These are phyloP conservation scores for Hetaerina titia DNA, from an alignment of 2,888 invertebrate species.

Conservation along the genomic window DNA sequence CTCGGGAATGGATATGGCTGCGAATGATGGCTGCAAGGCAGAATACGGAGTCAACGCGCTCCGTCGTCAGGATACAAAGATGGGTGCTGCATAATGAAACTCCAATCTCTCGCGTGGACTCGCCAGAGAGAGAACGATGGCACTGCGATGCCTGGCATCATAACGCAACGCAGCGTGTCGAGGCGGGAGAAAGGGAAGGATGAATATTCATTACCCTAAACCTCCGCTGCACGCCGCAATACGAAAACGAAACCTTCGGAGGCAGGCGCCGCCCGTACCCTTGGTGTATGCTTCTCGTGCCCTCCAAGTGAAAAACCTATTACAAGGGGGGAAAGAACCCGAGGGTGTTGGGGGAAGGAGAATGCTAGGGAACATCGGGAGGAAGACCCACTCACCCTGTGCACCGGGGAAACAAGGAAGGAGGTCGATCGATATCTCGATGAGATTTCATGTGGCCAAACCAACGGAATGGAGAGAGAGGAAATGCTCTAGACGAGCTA, in stretches of 20 bases:
- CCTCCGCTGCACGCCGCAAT: background rate
- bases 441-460: background rate
- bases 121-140: no score
- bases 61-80: background rate
- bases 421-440: constrained; percentile 42
- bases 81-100: background rate
- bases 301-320: background rate
- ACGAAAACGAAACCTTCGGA: background rate
- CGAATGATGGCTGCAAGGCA: background rate
- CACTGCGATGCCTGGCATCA: background rate
- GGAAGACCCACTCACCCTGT: background rate
- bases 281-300: background rate
- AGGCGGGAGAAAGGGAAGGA: background rate
- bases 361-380: background rate
- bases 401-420: background rate
- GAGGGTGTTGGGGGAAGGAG: background rate
- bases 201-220: constrained; percentile 41
- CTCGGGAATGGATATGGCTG: background rate
- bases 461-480: background rate
- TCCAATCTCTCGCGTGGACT: no score
- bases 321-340: background rate
- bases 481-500: background rate
- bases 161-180: background rate
- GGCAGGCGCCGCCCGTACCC: background rate
- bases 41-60: background rate